These are phyloP conservation scores for Callimorpha dominula DNA, from an alignment of 2,888 invertebrate genomes.

Conservation along the genomic window DNA sequence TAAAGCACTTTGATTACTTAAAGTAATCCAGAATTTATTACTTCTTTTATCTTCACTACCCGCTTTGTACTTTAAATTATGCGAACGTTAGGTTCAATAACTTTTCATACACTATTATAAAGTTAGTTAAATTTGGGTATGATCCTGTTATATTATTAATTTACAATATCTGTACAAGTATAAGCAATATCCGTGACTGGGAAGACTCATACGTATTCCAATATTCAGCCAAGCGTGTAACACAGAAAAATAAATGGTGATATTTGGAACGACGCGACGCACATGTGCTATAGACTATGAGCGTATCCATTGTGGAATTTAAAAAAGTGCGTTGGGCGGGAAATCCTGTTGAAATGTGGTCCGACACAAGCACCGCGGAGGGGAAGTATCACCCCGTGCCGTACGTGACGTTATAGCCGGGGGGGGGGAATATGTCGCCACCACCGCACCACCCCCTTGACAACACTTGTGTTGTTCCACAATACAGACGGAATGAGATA, in stretches of 20 bases:
- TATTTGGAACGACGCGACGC: background rate
- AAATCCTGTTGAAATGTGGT: constrained; percentile 48
- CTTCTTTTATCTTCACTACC: background rate
- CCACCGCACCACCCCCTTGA: constrained; percentile 21
- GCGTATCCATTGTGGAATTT: constrained; percentile 5
- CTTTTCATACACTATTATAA: background rate
- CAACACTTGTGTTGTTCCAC: constrained; percentile 26
- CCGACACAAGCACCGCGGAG: constrained; percentile 48
- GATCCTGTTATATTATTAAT: background rate
- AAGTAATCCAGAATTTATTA: constrained; percentile 1
- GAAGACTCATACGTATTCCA: background rate
- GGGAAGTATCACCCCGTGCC: constrained; percentile 30
- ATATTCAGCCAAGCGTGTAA: constrained; percentile 3
- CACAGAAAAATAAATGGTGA: background rate
- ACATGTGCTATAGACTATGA: constrained; percentile 13
- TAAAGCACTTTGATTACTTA: background rate
- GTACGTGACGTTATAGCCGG: constrained; percentile 28
- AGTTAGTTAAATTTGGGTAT: background rate
- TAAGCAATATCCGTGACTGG: constrained; percentile 1
- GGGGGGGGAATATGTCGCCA: constrained; percentile 10
- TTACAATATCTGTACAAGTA: background rate
- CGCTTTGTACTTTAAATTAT: background rate
- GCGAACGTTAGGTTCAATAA: background rate
- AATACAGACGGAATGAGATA: constrained; percentile 38
- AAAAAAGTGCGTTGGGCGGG: constrained; percentile 36